Conservation (phyloP, 1,140 invertebrate genomes). For the Drosophila hydei region DNA sequence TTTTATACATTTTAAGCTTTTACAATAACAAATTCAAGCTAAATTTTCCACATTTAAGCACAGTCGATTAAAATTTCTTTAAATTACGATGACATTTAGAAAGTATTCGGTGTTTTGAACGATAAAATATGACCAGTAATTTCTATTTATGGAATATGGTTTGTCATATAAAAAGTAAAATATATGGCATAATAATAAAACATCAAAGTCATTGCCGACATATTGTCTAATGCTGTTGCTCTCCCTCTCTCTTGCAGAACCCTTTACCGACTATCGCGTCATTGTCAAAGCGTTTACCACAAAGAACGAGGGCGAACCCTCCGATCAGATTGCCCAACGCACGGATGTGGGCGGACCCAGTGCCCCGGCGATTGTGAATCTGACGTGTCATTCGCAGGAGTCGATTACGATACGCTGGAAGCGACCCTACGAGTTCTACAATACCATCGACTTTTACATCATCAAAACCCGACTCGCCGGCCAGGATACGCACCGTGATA, state of each 20-base stretch:
- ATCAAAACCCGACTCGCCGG: constrained; percentile 88
- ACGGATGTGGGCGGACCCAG: constrained; percentile 93
- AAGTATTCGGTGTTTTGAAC: not conserved
- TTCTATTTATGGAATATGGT: not conserved
- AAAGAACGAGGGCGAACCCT: constrained; percentile 90
- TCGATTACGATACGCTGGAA: constrained; percentile 92
- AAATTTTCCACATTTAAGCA: not conserved
- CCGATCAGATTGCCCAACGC: constrained; percentile 88
- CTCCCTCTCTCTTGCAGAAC: constrained; percentile 85
- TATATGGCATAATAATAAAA: constrained; percentile 1
- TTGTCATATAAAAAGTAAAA: not conserved
- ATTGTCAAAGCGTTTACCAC: constrained; percentile 92
- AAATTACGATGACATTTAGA: not conserved
- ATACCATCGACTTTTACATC: constrained; percentile 92
- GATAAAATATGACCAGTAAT: not conserved
- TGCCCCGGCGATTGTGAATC: constrained; percentile 91
- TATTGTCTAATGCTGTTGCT: constrained; percentile 10
- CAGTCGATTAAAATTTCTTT: too few relatives aligned
- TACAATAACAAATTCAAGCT: too few relatives aligned
- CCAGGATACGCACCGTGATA: constrained; percentile 86
- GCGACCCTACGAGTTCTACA: constrained; percentile 89
- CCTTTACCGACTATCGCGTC: constrained; percentile 93
- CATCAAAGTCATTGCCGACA: constrained; percentile 7
- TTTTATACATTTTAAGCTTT: too few relatives aligned
- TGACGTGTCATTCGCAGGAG: constrained; percentile 91